Evolutionary conservation across 2,797 vertebrate genomes (phyloP), one percentile per base, ranked within the genome.

Genomic region (Tapera naevia): DNA sequence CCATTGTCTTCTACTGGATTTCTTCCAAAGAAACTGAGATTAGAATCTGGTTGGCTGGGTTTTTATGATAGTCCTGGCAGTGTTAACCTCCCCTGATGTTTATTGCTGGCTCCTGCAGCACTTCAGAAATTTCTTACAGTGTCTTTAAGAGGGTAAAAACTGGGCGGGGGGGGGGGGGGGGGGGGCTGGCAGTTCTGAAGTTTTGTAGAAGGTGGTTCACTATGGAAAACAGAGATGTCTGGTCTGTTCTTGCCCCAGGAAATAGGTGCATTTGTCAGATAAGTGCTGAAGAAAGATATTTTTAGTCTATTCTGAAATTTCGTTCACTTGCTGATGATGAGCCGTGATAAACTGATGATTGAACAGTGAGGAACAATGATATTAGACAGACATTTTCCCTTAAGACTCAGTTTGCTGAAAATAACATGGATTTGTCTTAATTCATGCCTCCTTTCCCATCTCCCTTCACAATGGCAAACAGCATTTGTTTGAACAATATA

Each of bases 1-100:
- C 66, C 54, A 89, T 93, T 94, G 85, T 95, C 79, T 91, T 86
- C 62, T 41, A 25, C 43, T 95, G 91, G 89, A 84, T 75, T 88
- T 86, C 48, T 84, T 93, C 93, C 89, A 94, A 45, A 70, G 43
- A 84, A 80, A 28, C 53, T 87, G 91, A 93, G 87, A 81, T 92
- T 91, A 91, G 84, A 89, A 50, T 83, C 35, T 39, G 69, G 3
- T 84, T 95, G 89, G n/a, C 50, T 91, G 62, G 27, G 65, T 89
- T 91, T 84, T 41, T 84, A 2, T 64, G 79, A 62, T 53, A 62
- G 76, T 72, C 56, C 66, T 95, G 93, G 90, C 87, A 88, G 28
- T 28, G 16, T 41, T 93, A 62, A 86, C 28, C 35, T 92, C 54
- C 69, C 53, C 70, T 83, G 65, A 58, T 92, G 72, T 84, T 93